A percentile compares a stretch with the other conserved stretches of the same genome.
Evolutionary conservation across 2,113 vertebrate genomes (phyloP).

Genomic region (Tamias sibiricus): DNA sequence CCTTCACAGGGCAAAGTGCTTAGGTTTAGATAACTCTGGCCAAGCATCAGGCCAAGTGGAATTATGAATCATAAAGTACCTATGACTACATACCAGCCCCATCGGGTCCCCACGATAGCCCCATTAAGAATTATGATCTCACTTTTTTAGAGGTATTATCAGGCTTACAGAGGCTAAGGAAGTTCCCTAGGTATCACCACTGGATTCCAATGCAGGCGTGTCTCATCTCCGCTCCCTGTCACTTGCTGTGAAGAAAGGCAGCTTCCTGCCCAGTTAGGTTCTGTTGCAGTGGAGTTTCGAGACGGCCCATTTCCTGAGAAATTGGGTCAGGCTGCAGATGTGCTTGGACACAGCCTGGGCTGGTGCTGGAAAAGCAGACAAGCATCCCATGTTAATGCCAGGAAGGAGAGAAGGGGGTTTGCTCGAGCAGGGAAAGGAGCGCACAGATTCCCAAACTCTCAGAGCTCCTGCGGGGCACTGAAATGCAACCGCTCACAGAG

Average conservation of each 20-base stretch:
- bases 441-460: not conserved
- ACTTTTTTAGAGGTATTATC: not conserved
- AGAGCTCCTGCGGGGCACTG: not conserved
- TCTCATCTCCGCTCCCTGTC: too few species aligned
- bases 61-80: not conserved
- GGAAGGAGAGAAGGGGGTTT: not conserved
- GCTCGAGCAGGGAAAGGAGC: not conserved
- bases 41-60: not conserved
- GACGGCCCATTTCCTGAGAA: not conserved
- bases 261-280: not conserved
- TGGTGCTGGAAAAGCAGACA: not conserved
- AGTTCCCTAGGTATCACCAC: accelerated
- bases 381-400: not conserved
- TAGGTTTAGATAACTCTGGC: not conserved
- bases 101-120: not conserved
- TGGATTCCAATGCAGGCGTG: not conserved
- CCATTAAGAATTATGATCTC: not conserved
- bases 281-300: not conserved
- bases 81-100: not conserved
- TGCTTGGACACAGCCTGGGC: too few species aligned
- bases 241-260: not conserved
- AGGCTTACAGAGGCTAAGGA: not conserved
- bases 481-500: not conserved
- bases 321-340: not conserved
- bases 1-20: not conserved